Evolutionary conservation across 2,797 vertebrate genomes (phyloP).

Genomic region (Manis javanica): DNA sequence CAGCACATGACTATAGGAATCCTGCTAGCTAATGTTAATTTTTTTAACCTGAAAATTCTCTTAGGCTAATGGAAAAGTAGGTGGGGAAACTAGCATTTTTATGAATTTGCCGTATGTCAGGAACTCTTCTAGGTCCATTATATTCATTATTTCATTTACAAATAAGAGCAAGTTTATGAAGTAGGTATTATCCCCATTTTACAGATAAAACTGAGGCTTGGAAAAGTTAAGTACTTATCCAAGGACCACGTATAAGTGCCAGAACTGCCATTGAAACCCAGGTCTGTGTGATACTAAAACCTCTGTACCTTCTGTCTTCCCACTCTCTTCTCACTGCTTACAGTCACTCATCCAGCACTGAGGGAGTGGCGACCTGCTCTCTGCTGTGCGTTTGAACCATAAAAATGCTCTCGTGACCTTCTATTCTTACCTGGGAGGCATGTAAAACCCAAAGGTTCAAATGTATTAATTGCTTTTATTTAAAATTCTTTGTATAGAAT

Average conservation of each 20-base stretch:
- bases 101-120: background rate
- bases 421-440: background rate
- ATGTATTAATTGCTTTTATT: slow-evolving; percentile 46
- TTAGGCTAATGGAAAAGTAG: background rate
- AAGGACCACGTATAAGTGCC: background rate
- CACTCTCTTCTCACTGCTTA: background rate
- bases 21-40: background rate
- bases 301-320: background rate
- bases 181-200: slow-evolving; percentile 10
- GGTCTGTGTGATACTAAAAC: background rate
- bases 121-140: background rate
- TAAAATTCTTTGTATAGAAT: slow-evolving; percentile 55
- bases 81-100: background rate
- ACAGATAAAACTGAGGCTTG: background rate
- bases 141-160: background rate
- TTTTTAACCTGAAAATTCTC: background rate
- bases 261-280: background rate
- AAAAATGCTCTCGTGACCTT: background rate
- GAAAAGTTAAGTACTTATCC: background rate
- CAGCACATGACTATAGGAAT: background rate
- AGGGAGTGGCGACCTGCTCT: background rate
- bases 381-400: background rate
- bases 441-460: slow-evolving; percentile 10
- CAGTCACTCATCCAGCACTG: background rate
- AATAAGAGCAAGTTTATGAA: background rate